A percentile compares a stretch with the other conserved stretches of the same genome.
Conservation (phyloP, 1,140 invertebrate genomes). For the Drosophila bifasciata region DNA sequence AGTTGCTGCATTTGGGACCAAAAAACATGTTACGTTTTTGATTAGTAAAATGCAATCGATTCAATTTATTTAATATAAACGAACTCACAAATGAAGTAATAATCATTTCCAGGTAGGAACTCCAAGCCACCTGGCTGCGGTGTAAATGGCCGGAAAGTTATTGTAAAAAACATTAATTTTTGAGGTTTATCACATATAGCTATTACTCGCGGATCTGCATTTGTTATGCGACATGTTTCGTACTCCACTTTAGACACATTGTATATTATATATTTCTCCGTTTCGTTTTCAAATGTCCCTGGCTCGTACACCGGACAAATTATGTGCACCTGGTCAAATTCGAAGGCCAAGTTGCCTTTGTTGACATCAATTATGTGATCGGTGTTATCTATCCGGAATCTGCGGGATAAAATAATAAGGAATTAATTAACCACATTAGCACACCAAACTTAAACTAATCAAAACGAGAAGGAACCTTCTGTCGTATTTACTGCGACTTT, state of each 20-base stretch:
- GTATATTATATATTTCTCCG: conserved; percentile 98
- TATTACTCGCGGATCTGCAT: conserved; percentile 95
- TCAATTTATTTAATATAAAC: conserved; percentile 1
- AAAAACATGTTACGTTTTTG: conserved; percentile 13
- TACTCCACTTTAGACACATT: conserved; percentile 98
- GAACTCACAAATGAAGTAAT: conserved; percentile 96
- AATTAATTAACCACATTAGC: no score
- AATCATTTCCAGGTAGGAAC: conserved; percentile 96
- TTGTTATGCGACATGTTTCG: conserved; percentile 97
- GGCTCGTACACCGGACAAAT: conserved; percentile 96
- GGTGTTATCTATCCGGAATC: conserved; percentile 98
- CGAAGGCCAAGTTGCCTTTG: conserved; percentile 95
- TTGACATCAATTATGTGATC: conserved; percentile 98
- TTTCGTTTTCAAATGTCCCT: conserved; percentile 94
- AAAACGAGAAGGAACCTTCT: no score
- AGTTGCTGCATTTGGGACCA: conserved; percentile 86
- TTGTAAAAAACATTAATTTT: conserved; percentile 97
- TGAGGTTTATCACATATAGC: conserved; percentile 97
- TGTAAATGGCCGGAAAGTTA: conserved; percentile 97
- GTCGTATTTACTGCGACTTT: no score
- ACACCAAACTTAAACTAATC: no score
- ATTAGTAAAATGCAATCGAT: not conserved
- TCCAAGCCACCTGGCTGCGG: conserved; percentile 97
- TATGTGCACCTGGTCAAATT: conserved; percentile 98
- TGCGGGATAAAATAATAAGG: conserved; percentile 80